Evolutionary conservation across 2,113 vertebrate species (phyloP), one percentile per base, ranked within the genome.

Genomic region (Asarcornis scutulata): DNA sequence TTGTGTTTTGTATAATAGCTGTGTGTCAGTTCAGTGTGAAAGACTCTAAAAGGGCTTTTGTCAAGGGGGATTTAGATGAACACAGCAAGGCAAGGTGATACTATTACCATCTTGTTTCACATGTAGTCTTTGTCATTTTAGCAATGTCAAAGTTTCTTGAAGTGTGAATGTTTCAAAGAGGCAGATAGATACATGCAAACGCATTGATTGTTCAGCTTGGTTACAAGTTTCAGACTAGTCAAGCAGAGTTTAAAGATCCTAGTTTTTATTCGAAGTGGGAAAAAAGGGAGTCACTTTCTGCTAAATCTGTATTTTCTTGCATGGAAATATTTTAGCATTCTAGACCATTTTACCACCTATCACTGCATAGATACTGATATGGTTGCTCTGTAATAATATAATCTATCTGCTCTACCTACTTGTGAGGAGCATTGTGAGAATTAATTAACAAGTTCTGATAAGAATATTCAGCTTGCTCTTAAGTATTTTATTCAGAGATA

Each of bases 381-480:
- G n/a, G 27, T 80, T 90, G 12, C 58, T 81, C 74, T 88, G 50
- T 83, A 93, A 89, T 69, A 74, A 83, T 56, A 11, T 12, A 74
- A 86, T 85, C 27, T 87, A 83, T 69, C 75, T 95, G 82, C 62
- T 67, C 58, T 83, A 66, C 74, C 60, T 85, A 34, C 78, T 91
- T 82, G 9, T 25, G 29, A 74, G 29, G 31, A 91, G n/a, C n/a
- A 83, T 86, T 94, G 73, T 71, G 53, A 93, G 75, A 89, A 86
- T 88, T 95, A 96, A 95, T 96, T 96, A 94, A 62, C 32, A 71
- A 96, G 62, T 73, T 42, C 50, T 26, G 21, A 79, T 94, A 94
- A 91, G 82, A 90, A 80, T 78, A 86, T 87, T 91, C 44, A 53
- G 60, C 52, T 48, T 2, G 3, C 25, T 72, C 31, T 74, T 53